A percentile compares a stretch with the other conserved stretches of the same genome.
Evolutionary conservation across 1,140 invertebrate species (phyloP).

Genomic region (Pseudobourletiella spinata): DNA sequence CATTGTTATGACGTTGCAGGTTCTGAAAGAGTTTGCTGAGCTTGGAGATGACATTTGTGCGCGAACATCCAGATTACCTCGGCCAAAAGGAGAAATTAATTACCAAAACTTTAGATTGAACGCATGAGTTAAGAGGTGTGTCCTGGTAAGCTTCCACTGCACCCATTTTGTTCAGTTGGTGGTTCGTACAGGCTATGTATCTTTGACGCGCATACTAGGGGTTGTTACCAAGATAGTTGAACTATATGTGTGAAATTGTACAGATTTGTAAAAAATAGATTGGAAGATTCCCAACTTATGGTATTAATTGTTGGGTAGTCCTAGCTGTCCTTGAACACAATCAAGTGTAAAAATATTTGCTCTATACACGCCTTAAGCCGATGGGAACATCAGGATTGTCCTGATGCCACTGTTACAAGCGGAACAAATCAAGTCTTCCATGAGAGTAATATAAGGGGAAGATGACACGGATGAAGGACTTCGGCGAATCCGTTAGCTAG

Average conservation of each 20-base stretch:
- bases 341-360: too few species aligned
- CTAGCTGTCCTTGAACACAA: too few species aligned
- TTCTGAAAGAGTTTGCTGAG: slow-evolving; percentile 4
- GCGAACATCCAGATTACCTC: not conserved
- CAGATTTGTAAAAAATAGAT: not conserved
- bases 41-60: not conserved
- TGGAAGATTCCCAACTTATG: too few species aligned
- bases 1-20: not conserved
- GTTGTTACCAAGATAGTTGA: not conserved
- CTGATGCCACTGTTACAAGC: too few species aligned
- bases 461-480: slow-evolving; percentile 70
- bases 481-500: slow-evolving; percentile 60
- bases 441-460: too few species aligned
- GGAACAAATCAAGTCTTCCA: too few species aligned
- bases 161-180: not conserved
- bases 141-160: not conserved
- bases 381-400: too few species aligned
- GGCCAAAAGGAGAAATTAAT: slow-evolving; percentile 1
- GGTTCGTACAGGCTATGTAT: not conserved
- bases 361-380: too few species aligned
- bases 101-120: not conserved
- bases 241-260: not conserved
- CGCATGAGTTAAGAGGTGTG: not conserved
- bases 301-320: too few species aligned
- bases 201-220: not conserved